Percentiles rank a stretch among this genome's conserved stretches.
These are phyloP conservation scores for Conchocele bisecta DNA, from an alignment of 2,888 invertebrate genomes.

Conservation along the genomic window DNA sequence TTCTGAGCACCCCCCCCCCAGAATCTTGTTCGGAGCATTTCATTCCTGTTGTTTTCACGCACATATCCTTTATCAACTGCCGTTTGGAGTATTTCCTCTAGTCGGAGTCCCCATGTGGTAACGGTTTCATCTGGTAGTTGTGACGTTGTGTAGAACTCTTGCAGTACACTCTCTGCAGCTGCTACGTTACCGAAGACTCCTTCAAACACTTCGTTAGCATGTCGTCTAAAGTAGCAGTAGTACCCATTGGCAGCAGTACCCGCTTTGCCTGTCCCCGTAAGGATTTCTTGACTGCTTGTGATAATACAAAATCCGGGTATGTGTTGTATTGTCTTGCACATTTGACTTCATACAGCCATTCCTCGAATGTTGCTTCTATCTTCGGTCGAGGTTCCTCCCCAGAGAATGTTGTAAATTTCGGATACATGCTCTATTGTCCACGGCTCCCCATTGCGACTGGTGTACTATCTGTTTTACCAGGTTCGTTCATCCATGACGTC, in stretches of 20 bases:
- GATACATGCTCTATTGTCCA: not conserved
- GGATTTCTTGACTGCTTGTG: not conserved
- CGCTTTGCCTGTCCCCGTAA: not conserved
- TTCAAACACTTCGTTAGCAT: not conserved
- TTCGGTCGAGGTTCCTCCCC: not conserved
- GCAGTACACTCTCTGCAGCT: not conserved
- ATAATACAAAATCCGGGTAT: not conserved
- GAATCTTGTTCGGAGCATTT: not conserved
- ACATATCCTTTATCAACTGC: not conserved
- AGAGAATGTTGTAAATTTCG: not conserved
- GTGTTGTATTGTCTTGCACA: not conserved
- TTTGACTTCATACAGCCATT: not conserved
- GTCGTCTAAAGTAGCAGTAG: not conserved
- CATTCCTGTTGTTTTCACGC: not conserved
- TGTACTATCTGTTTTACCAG: not conserved
- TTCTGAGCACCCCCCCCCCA: not conserved
- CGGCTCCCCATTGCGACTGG: too few relatives aligned
- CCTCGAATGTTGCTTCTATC: not conserved
- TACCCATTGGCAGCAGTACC: not conserved
- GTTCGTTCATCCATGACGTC: not conserved
- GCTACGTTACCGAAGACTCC: slow-evolving; percentile 1
- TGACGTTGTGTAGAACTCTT: not conserved
- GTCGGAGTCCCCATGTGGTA: not conserved
- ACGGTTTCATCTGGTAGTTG: not conserved
- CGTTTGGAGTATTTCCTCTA: not conserved